phyloP scores from a whole-genome alignment of 1,140 invertebrate species.

The Caenorhabditis inopinata region DNA sequence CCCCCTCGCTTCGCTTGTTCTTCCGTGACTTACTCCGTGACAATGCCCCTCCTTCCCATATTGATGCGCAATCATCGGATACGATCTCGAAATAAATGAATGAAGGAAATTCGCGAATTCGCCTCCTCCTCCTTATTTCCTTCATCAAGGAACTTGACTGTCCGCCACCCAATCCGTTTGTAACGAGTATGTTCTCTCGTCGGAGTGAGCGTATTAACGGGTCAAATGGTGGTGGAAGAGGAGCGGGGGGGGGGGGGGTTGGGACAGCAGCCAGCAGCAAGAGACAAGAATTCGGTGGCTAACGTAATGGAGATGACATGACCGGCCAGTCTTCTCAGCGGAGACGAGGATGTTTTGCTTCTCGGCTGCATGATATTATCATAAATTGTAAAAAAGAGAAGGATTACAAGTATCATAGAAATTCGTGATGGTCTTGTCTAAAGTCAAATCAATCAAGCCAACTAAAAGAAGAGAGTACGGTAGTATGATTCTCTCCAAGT shows the following conservation, averaged over 20 bases:
- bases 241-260: neutral
- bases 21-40: neutral
- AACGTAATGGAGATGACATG: too few species aligned
- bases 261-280: neutral
- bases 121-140: neutral
- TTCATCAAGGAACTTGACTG: neutral
- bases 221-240: neutral
- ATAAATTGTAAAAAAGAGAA: too few species aligned
- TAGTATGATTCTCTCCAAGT: too few species aligned
- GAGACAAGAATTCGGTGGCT: neutral
- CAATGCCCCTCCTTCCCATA: neutral
- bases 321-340: too few species aligned
- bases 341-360: too few species aligned
- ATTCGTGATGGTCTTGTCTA: too few species aligned
- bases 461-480: too few species aligned
- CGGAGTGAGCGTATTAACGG: slow-evolving; percentile 1
- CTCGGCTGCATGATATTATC: too few species aligned
- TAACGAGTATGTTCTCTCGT: neutral
- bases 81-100: neutral
- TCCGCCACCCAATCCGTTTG: neutral
- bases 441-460: too few species aligned
- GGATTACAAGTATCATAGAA: too few species aligned
- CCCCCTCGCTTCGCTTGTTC: too few species aligned
- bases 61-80: neutral
- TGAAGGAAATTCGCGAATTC: neutral